Evolutionary conservation across 2,113 vertebrate genomes (phyloP).

Genomic region (Epinephelus lanceolatus): DNA sequence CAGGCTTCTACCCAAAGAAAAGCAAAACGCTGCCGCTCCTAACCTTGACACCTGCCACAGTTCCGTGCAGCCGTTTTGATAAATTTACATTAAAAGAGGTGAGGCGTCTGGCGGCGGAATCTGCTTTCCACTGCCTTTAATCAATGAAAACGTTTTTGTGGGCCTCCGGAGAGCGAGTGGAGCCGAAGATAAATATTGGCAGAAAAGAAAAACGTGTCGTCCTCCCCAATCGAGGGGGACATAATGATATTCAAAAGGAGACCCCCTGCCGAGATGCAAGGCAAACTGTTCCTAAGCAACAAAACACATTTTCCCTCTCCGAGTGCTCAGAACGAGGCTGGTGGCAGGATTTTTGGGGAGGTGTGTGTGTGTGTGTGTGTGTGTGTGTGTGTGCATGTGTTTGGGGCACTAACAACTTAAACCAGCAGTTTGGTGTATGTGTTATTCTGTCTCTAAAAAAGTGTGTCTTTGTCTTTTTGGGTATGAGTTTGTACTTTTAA

Average conservation of each 20-base stretch:
- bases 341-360: slow-evolving; percentile 30
- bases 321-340: slow-evolving; percentile 54
- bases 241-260: slow-evolving; percentile 85
- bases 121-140: slow-evolving; percentile 65
- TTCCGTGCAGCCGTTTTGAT: slow-evolving; percentile 30
- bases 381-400: slow-evolving; percentile 24
- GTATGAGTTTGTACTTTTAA: slow-evolving; percentile 12
- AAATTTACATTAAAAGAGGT: slow-evolving; percentile 55
- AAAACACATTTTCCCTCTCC: slow-evolving; percentile 79
- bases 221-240: slow-evolving; percentile 74
- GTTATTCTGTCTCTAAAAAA: slow-evolving; percentile 30
- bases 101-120: slow-evolving; percentile 38
- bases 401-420: slow-evolving; percentile 27
- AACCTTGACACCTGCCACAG: slow-evolving; percentile 52
- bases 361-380: slow-evolving; percentile 25
- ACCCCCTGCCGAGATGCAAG: slow-evolving; percentile 76
- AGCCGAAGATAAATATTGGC: slow-evolving; percentile 81
- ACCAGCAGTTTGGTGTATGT: slow-evolving; percentile 33
- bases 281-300: slow-evolving; percentile 86
- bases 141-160: slow-evolving; percentile 75
- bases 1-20: slow-evolving; percentile 10
- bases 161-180: slow-evolving; percentile 63
- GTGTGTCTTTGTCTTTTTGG: slow-evolving; percentile 34
- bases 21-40: slow-evolving; percentile 11
- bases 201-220: slow-evolving; percentile 79